These are phyloP conservation scores for Globia sparganii DNA, from an alignment of 2,888 invertebrate genomes.

Conservation along the genomic window DNA sequence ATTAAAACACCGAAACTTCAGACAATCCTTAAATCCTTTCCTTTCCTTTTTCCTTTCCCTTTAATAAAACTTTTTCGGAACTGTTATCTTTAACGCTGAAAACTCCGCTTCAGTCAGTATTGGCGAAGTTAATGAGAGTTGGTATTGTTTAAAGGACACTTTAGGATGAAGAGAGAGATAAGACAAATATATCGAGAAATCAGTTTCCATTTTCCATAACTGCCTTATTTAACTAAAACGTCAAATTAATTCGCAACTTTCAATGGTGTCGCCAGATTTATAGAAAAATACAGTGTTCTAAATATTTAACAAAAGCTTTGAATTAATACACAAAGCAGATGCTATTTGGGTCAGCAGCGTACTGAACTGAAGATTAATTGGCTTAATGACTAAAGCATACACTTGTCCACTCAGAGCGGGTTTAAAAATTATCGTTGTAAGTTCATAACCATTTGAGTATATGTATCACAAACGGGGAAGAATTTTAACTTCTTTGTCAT, in stretches of 20 bases:
- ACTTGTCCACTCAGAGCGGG: slow-evolving; percentile 55
- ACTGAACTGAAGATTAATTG: slow-evolving; percentile 76
- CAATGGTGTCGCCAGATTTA: background rate
- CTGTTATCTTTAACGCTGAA: slow-evolving; percentile 14
- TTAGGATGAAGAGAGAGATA: slow-evolving; percentile 20
- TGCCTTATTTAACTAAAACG: background rate
- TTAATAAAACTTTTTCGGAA: slow-evolving; percentile 25
- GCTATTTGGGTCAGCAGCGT: slow-evolving; percentile 62
- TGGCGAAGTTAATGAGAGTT: slow-evolving; percentile 5
- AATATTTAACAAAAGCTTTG: slow-evolving; percentile 32
- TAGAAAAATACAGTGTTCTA: background rate
- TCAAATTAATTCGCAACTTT: slow-evolving; percentile 13
- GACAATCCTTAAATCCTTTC: background rate
- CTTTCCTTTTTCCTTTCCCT: too few relatives aligned
- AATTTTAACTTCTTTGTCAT: slow-evolving; percentile 23
- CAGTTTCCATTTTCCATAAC: slow-evolving; percentile 7
- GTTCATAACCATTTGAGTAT: slow-evolving; percentile 28
- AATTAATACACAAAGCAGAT: slow-evolving; percentile 68
- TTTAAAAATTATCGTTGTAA: slow-evolving; percentile 48
- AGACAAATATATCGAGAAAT: slow-evolving; percentile 12
- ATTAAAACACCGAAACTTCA: slow-evolving; percentile 10
- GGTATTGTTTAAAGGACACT: slow-evolving; percentile 14
- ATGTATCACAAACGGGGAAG: slow-evolving; percentile 1
- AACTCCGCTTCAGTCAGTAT: slow-evolving; percentile 16
- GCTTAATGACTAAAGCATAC: slow-evolving; percentile 79